phyloP scores from a whole-genome alignment of 2,888 invertebrate genomes.

The Euclidia mi region DNA sequence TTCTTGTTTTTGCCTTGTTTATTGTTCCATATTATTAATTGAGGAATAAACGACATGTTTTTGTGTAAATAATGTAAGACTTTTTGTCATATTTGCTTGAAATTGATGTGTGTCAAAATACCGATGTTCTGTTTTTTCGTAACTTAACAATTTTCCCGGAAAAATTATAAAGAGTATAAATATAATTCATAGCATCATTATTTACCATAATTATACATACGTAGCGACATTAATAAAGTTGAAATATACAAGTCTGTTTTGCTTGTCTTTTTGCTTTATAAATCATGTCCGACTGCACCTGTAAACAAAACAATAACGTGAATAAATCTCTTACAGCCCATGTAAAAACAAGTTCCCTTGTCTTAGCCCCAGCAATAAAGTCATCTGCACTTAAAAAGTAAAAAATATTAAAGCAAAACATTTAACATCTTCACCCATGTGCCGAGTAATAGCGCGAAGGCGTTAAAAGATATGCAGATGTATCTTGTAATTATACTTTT shows the following conservation, averaged over 20 bases:
- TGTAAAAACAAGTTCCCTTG: conserved; percentile 32
- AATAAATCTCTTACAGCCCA: conserved; percentile 27
- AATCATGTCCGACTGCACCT: too few species aligned
- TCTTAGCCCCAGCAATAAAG: conserved; percentile 61
- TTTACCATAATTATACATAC: too few species aligned
- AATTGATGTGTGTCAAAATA: too few species aligned
- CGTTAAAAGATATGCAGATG: conserved; percentile 85
- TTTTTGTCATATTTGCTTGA: conserved; percentile 1
- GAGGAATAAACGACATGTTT: conserved; percentile 42
- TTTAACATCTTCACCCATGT: conserved; percentile 77
- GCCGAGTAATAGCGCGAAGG: conserved; percentile 73
- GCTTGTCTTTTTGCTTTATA: too few species aligned
- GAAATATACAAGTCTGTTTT: too few species aligned
- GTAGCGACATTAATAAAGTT: too few species aligned
- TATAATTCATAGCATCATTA: too few species aligned
- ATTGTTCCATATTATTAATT: conserved; percentile 62
- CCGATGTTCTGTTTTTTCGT: too few species aligned
- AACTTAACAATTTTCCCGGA: too few species aligned
- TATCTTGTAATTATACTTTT: conserved; percentile 74
- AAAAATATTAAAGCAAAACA: conserved; percentile 69
- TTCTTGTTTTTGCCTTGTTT: conserved; percentile 61
- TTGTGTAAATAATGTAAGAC: conserved; percentile 8
- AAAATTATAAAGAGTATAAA: too few species aligned
- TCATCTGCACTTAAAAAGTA: conserved; percentile 61
- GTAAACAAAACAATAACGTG: conserved; percentile 13